phyloP scores from a whole-genome alignment of 53 echinoderm and acorn worm species.

The Holothuria scabra region DNA sequence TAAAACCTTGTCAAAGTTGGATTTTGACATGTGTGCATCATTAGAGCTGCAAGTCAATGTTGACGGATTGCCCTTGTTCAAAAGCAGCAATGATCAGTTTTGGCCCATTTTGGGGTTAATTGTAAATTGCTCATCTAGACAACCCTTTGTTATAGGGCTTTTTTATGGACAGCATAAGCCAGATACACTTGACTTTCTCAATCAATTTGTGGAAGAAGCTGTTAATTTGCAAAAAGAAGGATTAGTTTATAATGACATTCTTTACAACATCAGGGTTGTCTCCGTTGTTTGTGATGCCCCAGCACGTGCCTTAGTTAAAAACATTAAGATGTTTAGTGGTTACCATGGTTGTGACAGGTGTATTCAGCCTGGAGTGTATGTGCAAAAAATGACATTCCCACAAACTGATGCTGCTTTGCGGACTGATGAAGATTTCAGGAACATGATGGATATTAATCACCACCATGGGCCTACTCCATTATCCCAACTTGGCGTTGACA shows the following conservation, averaged over 20 bases:
- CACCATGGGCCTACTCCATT: constrained; percentile 35
- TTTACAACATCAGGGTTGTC: background rate
- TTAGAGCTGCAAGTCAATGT: constrained; percentile 52
- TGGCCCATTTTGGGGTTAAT: constrained; percentile 63
- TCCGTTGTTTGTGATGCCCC: constrained; percentile 66
- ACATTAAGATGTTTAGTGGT: constrained; percentile 41
- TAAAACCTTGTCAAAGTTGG: too few species aligned
- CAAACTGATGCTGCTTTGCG: constrained; percentile 38
- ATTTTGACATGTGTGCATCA: constrained; percentile 18
- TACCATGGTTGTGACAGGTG: constrained; percentile 59
- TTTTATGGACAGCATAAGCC: constrained; percentile 14
- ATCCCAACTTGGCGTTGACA: background rate
- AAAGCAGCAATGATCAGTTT: constrained; percentile 40
- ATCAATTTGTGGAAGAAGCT: constrained; percentile 27
- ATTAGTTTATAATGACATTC: background rate
- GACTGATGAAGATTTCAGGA: constrained; percentile 17
- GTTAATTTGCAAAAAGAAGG: constrained; percentile 1
- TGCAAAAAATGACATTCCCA: constrained; percentile 47
- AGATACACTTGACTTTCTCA: constrained; percentile 4
- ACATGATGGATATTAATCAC: constrained; percentile 18
- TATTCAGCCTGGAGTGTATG: constrained; percentile 19
- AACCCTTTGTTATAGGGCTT: constrained; percentile 7
- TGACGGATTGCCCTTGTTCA: constrained; percentile 69
- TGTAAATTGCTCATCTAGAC: background rate
- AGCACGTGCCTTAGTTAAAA: constrained; percentile 54